Base-by-base conservation (phyloP, 2,888 invertebrate species). In the Salticus scenicus region DNA sequence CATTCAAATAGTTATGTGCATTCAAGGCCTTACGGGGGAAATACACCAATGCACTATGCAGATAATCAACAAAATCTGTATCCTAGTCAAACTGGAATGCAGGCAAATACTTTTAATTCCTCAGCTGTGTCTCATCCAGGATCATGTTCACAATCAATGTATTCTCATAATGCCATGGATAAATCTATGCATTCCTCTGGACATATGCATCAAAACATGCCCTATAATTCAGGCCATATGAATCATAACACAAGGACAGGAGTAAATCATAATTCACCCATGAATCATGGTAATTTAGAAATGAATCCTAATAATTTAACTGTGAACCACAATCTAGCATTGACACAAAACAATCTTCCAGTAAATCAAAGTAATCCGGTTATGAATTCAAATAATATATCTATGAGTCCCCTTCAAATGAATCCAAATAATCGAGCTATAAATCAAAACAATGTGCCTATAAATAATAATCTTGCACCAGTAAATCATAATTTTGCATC, bases 11-110 rank as follows among this genome's bases (percentile, higher is more conserved):
- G 20, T 31, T 20, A 7, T 12, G 12, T 41, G n/a, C n/a, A 63
- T 17, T 24, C 66, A 5, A 71, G 63, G 20, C 33, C 70, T 33
- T 76, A 71, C 63, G 51, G 20, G 7, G 64, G 24, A 64, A 79
- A 24, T 37, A 47, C 37, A 33, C 17, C 70, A n/a, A 57, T 75
- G 17, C 17, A 31, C 20, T 77, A 76, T 71, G 51, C 51, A 75
- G 51, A 77, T 57, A 82, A 64, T 64, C 74, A 69, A 27, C 67
- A 63, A 5, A 17, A 27, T 12, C 27, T 70, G 28, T 67, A 83
- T 71, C 76, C 76, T 82, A 82, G 71, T 82, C 83, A 77, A 30
- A 27, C 37, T 66, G 64, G 63, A 72, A 83, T 77, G 57, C 83
- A 64, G 51, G 47, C 76, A 28, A 20, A 70, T 42, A 51, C 28